A percentile compares a stretch with the other conserved stretches of the same genome.
Evolutionary conservation across 2,888 invertebrate species (phyloP).

Genomic region (Lutraria lutraria): DNA sequence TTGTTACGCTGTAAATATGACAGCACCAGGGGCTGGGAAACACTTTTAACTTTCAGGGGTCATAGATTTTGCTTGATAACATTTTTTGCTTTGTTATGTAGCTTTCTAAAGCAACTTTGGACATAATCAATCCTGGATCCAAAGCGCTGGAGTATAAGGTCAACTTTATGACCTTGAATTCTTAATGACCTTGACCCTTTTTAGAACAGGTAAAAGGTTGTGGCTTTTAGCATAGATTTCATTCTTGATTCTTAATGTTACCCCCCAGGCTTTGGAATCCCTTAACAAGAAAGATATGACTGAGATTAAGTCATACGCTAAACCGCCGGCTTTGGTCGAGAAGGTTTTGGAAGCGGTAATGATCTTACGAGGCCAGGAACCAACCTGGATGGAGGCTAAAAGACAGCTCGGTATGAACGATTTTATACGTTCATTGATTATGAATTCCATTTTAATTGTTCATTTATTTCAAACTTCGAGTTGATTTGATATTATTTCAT

Average conservation of each 20-base stretch:
- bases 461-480: too few relatives aligned
- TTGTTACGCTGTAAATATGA: neutral
- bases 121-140: neutral
- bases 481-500: neutral
- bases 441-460: too few relatives aligned
- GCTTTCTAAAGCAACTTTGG: neutral
- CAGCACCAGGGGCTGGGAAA: neutral
- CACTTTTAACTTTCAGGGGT: neutral
- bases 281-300: slow-evolving; percentile 89
- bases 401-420: slow-evolving; percentile 90
- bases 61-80: neutral
- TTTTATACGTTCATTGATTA: neutral
- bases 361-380: slow-evolving; percentile 92
- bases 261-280: slow-evolving; percentile 82
- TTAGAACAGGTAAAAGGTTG: neutral
- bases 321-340: slow-evolving; percentile 95
- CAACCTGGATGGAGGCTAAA: slow-evolving; percentile 95
- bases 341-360: slow-evolving; percentile 95
- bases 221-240: neutral
- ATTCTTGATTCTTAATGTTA: slow-evolving; percentile 16
- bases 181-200: slow-evolving; percentile 9
- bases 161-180: neutral
- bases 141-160: neutral
- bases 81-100: neutral
- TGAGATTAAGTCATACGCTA: slow-evolving; percentile 95